Evolutionary conservation across 2,797 vertebrate species (phyloP).

Genomic region (Lacerta agilis): DNA sequence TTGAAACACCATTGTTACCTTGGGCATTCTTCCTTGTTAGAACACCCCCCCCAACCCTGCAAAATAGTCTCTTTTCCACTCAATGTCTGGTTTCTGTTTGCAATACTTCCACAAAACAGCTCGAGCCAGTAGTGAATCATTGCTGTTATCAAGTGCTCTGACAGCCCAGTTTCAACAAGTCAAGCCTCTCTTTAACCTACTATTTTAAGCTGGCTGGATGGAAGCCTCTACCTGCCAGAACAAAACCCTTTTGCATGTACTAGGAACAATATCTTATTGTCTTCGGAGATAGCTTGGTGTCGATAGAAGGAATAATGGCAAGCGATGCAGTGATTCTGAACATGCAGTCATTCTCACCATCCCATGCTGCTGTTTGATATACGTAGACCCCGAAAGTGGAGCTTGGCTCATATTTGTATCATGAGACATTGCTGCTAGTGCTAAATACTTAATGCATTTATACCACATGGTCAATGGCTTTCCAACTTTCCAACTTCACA

Average conservation of each 20-base stretch:
- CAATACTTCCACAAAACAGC: slow-evolving; percentile 25
- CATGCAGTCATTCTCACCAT: slow-evolving; percentile 70
- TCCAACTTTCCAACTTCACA: not conserved
- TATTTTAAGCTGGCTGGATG: slow-evolving; percentile 71
- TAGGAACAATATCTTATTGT: slow-evolving; percentile 79
- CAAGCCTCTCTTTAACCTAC: slow-evolving; percentile 58
- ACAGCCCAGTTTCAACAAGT: slow-evolving; percentile 71
- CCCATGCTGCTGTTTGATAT: slow-evolving; percentile 53
- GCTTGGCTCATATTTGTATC: not conserved
- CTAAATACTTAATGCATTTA: not conserved
- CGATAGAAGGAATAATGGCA: slow-evolving; percentile 67
- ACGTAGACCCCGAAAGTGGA: not conserved
- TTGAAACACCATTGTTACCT: not conserved
- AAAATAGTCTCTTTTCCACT: not conserved
- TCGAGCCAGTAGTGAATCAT: slow-evolving; percentile 26
- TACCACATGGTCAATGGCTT: not conserved
- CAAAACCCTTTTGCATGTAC: slow-evolving; percentile 70
- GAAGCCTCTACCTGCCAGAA: slow-evolving; percentile 76
- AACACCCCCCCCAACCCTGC: not conserved
- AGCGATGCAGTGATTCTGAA: slow-evolving; percentile 59
- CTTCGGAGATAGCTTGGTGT: slow-evolving; percentile 67
- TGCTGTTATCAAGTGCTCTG: slow-evolving; percentile 55
- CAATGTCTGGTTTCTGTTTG: slow-evolving; percentile 45
- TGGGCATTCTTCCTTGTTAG: not conserved
- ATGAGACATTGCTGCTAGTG: not conserved